These are phyloP conservation scores for Parnassius apollo DNA, from an alignment of 2,888 invertebrate species.

Conservation along the genomic window DNA sequence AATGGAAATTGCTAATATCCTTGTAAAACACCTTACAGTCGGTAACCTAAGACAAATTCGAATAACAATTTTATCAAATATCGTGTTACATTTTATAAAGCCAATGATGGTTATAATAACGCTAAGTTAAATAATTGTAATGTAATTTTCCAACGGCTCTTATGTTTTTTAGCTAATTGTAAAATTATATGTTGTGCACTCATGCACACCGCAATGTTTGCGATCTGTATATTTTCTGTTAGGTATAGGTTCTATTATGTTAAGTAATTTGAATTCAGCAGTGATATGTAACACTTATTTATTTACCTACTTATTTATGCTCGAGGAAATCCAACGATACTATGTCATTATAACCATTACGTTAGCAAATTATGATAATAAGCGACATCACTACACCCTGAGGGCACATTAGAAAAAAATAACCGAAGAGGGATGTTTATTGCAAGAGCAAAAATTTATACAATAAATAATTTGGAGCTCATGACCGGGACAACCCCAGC, in stretches of 20 bases:
- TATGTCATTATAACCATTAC: constrained; percentile 36
- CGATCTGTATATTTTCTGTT: too few relatives aligned
- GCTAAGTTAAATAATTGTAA: too few relatives aligned
- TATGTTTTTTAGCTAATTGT: too few relatives aligned
- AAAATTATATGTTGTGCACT: too few relatives aligned
- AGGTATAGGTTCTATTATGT: too few relatives aligned
- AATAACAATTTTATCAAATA: neutral
- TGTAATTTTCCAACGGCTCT: too few relatives aligned
- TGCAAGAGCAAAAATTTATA: constrained; percentile 59
- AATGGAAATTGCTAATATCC: constrained; percentile 41
- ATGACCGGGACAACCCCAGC: constrained; percentile 51
- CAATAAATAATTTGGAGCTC: constrained; percentile 64
- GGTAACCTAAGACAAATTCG: constrained; percentile 10
- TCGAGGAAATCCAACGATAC: constrained; percentile 26
- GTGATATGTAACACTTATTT: too few relatives aligned
- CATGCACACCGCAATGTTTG: too few relatives aligned
- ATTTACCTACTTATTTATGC: too few relatives aligned
- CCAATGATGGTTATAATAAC: too few relatives aligned
- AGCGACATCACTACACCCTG: constrained; percentile 50
- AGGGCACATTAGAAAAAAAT: constrained; percentile 61
- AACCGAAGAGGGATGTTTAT: constrained; percentile 54
- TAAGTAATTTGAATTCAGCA: too few relatives aligned
- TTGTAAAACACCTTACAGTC: constrained; percentile 24
- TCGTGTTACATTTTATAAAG: too few relatives aligned
- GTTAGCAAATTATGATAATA: constrained; percentile 32